Evolutionary conservation across 1,140 invertebrate species (phyloP).

Genomic region (Pogonomyrmex barbatus): DNA sequence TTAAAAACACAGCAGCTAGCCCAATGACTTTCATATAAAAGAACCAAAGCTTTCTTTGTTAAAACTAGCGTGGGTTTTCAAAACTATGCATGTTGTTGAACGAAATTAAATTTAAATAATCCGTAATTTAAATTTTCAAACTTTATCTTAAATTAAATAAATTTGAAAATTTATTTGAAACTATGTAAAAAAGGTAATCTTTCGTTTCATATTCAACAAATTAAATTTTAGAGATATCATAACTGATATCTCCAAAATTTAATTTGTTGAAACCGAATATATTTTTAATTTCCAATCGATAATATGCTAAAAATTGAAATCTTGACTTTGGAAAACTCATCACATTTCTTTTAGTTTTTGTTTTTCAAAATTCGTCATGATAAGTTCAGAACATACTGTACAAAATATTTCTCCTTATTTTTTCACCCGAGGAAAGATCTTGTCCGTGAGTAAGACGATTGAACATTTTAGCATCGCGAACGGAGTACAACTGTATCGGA

Average conservation of each 20-base stretch:
- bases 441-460: not conserved
- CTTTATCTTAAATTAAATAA: not conserved
- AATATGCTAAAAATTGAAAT: not conserved
- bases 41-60: not conserved
- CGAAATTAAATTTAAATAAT: constrained; percentile 6
- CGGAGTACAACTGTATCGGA: not conserved
- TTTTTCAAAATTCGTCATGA: not conserved
- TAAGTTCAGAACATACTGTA: not conserved
- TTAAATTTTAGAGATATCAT: too few relatives aligned
- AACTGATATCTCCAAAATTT: not conserved
- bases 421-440: not conserved
- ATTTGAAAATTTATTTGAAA: constrained; percentile 4
- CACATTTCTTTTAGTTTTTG: not conserved
- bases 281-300: not conserved
- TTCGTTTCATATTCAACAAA: not conserved
- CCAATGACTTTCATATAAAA: constrained; percentile 4
- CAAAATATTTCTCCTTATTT: constrained; percentile 1
- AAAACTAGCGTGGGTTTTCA: not conserved
- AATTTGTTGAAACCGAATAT: not conserved
- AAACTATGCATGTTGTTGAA: not conserved
- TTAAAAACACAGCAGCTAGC: constrained; percentile 18
- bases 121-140: not conserved
- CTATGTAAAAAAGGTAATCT: not conserved
- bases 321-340: not conserved
- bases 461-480: constrained; percentile 23